These are phyloP conservation scores for Anoplophora glabripennis DNA, from an alignment of 1,140 invertebrate species.

Conservation along the genomic window DNA sequence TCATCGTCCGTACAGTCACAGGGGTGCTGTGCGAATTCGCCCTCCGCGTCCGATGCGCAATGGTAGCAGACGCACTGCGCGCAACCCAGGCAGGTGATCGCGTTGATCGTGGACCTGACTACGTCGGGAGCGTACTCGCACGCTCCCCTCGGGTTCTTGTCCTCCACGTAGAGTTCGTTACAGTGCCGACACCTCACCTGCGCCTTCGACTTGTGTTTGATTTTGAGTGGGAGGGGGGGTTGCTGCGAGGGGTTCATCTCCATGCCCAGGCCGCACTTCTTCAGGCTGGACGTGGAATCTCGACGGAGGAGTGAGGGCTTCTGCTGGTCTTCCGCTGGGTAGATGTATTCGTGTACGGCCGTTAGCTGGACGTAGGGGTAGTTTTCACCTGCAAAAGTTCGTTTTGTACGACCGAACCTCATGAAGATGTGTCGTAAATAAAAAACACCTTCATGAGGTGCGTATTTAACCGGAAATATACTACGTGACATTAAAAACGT, in stretches of 20 bases:
- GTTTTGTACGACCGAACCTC: no score
- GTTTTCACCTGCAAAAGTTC: conserved; percentile 53
- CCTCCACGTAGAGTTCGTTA: conserved; percentile 69
- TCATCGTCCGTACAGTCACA: conserved; percentile 67
- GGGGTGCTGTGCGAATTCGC: conserved; percentile 75
- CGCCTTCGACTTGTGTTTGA: conserved; percentile 30
- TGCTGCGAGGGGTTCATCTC: conserved; percentile 38
- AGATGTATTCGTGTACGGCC: conserved; percentile 77
- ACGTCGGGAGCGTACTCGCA: conserved; percentile 89
- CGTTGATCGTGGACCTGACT: conserved; percentile 75
- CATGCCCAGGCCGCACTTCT: conserved; percentile 53
- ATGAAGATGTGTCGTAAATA: no score
- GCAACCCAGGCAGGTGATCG: conserved; percentile 79
- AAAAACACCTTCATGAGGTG: no score
- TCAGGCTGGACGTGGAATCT: conserved; percentile 59
- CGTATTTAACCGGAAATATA: no score
- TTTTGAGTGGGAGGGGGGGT: conserved; percentile 24
- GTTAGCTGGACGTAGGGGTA: conserved; percentile 87
- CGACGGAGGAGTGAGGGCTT: conserved; percentile 52
- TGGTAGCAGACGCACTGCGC: conserved; percentile 85
- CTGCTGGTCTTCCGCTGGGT: conserved; percentile 67
- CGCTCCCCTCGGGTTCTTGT: conserved; percentile 76
- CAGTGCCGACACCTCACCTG: conserved; percentile 44
- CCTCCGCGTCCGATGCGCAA: conserved; percentile 84
- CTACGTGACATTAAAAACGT: no score